phyloP scores from a whole-genome alignment of 2,113 vertebrate genomes.

The Sturnira hondurensis region DNA sequence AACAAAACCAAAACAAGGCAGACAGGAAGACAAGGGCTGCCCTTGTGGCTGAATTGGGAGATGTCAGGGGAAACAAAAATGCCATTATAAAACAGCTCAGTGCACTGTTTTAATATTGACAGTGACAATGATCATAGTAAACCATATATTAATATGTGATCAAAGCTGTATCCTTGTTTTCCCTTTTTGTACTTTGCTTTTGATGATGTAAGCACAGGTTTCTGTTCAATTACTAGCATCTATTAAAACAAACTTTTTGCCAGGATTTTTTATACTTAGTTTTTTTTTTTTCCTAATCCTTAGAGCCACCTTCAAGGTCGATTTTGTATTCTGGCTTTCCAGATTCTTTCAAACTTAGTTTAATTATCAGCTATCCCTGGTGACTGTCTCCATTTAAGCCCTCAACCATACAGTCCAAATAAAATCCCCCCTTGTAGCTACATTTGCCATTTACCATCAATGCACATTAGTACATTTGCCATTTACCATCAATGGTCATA shows the following conservation, averaged over 20 bases:
- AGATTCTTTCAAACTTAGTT: conserved; percentile 11
- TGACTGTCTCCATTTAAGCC: neutral
- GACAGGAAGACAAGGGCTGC: conserved; percentile 63
- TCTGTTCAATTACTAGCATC: neutral
- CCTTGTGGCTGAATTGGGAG: conserved; percentile 4
- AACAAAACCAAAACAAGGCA: conserved; percentile 73
- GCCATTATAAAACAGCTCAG: conserved; percentile 1
- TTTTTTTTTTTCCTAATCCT: neutral
- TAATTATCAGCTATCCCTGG: neutral
- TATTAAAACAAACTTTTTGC: neutral
- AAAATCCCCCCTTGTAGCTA: neutral
- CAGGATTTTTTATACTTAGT: neutral
- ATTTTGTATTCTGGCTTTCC: neutral
- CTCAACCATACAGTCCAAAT: neutral
- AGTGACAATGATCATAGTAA: neutral
- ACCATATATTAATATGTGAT: neutral
- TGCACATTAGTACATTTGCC: neutral
- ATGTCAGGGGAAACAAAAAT: conserved; percentile 45
- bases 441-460: neutral
- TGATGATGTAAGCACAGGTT: neutral
- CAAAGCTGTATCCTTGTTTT: neutral
- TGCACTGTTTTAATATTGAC: conserved; percentile 9
- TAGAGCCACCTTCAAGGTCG: neutral
- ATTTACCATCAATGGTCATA: neutral
- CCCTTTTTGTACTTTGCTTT: neutral